phyloP scores from a whole-genome alignment of 1,140 invertebrate species.

The Xylocopa sonorina region DNA sequence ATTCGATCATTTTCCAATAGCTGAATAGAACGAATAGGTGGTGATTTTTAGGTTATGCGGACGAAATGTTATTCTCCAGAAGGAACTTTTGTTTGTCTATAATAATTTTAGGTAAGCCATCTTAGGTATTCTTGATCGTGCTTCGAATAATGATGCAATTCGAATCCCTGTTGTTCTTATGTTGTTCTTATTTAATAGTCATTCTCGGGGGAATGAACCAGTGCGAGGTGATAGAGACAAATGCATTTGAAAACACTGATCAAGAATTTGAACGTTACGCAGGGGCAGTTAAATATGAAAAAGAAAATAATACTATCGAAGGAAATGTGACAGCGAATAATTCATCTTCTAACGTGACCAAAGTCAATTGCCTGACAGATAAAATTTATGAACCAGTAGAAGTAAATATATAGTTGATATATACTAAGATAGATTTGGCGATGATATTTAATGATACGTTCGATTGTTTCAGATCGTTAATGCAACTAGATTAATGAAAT shows the following conservation, averaged over 20 bases:
- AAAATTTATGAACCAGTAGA: slow-evolving; percentile 76
- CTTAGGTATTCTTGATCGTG: background rate
- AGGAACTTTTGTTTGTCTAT: slow-evolving; percentile 34
- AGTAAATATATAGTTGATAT: too few relatives aligned
- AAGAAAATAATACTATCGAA: background rate
- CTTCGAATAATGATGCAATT: background rate
- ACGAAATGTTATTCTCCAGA: slow-evolving; percentile 42
- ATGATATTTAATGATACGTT: too few relatives aligned
- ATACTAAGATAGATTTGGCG: too few relatives aligned
- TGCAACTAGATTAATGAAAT: slow-evolving; percentile 81
- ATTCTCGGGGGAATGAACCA: slow-evolving; percentile 18
- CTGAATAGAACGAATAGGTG: background rate
- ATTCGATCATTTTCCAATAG: background rate
- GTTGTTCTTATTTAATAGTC: slow-evolving; percentile 29
- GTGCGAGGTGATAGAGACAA: background rate
- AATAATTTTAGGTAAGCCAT: slow-evolving; percentile 51
- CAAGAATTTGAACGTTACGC: background rate
- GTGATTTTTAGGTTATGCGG: slow-evolving; percentile 32
- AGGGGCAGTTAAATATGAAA: background rate
- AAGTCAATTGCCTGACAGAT: slow-evolving; percentile 75
- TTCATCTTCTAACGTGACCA: slow-evolving; percentile 65
- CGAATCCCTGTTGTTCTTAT: background rate
- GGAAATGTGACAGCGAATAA: slow-evolving; percentile 23
- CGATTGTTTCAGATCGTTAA: slow-evolving; percentile 81
- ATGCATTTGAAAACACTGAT: background rate